Evolutionary conservation across 2,113 vertebrate genomes (phyloP), one percentile per base, ranked within the genome.

Genomic region (Lophius piscatorius): DNA sequence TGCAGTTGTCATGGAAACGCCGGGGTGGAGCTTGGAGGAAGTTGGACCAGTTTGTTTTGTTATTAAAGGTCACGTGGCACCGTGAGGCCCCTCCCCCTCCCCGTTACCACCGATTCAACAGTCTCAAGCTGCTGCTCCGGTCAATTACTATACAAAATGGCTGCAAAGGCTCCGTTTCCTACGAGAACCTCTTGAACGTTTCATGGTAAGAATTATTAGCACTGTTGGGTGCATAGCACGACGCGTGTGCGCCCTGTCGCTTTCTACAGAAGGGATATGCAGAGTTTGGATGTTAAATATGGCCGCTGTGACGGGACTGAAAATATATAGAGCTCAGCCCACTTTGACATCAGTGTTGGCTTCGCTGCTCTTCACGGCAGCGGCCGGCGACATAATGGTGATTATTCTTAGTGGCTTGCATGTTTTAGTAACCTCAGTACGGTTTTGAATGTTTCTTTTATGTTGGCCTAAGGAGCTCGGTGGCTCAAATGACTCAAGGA

Each of bases 61-160:
- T 88, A 84, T 88, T 76, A 59, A 78, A 67, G 83, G 82, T 89
- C 91, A 92, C 90, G 82, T 92, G 90, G 73, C 71, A n/a, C 5
- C 26, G 20, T 23, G 58, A 74, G 68, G 80, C 82, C 86, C 93
- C 94, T 52, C 83, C 92, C 44, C 91, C 91, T 89, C 67, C 92
- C 93, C 90, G 92, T 92, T 90, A 89, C 89, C 89, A 90, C 89
- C 85, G 86, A 82, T 80, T 74, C 85, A 90, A 90, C 76, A 80
- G 85, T 80, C 69, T 90, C 77, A 80, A 81, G 81, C 89, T 82
- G 63, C 71, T 74, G 71, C 90, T 92, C 91, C 93, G 93, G 91
- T 88, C 93, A 96, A 91, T 94, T 93, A 93, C 90, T 91, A 31
- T 31, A 94, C 94, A 95, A 96, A 95, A 96, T 96, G 94, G 94